Percentiles rank a stretch among this genome's conserved stretches.
These are phyloP conservation scores for Corythoichthys intestinalis DNA, from an alignment of 2,113 vertebrate genomes.

Conservation along the genomic window DNA sequence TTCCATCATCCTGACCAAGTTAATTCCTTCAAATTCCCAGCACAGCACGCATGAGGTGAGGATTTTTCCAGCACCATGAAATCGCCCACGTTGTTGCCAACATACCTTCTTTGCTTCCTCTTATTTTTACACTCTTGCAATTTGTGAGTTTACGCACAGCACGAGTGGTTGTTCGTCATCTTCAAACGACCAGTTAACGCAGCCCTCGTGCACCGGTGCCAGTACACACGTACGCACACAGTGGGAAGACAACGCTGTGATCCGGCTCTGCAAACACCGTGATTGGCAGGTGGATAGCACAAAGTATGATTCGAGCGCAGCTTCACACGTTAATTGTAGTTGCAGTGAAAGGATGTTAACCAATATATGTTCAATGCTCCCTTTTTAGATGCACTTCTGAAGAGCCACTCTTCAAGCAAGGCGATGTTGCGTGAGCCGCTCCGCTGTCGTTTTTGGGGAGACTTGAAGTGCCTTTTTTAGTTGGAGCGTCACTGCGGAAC, in stretches of 20 bases:
- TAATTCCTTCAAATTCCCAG: too few relatives aligned
- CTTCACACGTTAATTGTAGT: constrained; percentile 65
- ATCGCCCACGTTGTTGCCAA: constrained; percentile 1
- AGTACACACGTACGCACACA: constrained; percentile 55
- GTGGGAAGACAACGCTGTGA: constrained; percentile 61
- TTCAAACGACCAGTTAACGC: constrained; percentile 66
- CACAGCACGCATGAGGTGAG: not conserved
- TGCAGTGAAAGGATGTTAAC: constrained; percentile 70
- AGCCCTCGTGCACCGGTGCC: constrained; percentile 51
- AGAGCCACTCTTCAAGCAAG: constrained; percentile 64
- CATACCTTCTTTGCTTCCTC: constrained; percentile 20
- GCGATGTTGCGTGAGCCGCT: constrained; percentile 45
- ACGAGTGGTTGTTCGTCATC: constrained; percentile 35
- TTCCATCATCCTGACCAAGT: too few relatives aligned
- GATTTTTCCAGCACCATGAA: not conserved
- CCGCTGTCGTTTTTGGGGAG: constrained; percentile 55
- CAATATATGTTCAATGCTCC: constrained; percentile 75
- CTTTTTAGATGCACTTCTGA: constrained; percentile 72
- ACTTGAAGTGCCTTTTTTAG: constrained; percentile 69
- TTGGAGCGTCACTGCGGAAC: constrained; percentile 62
- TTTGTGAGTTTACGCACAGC: constrained; percentile 60
- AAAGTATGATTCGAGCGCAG: constrained; percentile 53
- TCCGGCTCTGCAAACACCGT: constrained; percentile 60
- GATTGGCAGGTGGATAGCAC: constrained; percentile 68
- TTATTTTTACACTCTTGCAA: constrained; percentile 44